These are phyloP conservation scores for Notarius quadriscutis DNA, from an alignment of 2,113 vertebrate genomes.

Conservation along the genomic window DNA sequence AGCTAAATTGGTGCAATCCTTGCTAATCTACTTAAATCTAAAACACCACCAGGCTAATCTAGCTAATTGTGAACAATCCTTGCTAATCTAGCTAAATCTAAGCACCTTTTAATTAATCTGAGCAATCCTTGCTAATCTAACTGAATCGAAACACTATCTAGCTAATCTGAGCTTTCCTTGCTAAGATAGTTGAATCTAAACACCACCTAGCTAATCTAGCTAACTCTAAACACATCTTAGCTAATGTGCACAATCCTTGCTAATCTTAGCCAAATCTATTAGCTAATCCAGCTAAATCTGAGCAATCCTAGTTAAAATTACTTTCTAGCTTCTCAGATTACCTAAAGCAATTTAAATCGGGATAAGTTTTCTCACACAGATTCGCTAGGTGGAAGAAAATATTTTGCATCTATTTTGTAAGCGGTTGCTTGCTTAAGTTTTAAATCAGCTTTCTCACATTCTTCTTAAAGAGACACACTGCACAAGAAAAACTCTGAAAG, in stretches of 20 bases:
- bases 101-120: too few species aligned
- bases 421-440: neutral
- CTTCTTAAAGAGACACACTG: neutral
- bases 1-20: too few species aligned
- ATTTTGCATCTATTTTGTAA: neutral
- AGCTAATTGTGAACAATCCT: too few species aligned
- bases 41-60: too few species aligned
- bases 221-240: neutral
- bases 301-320: neutral
- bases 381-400: neutral
- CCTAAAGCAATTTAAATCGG: neutral
- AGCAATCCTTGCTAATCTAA: too few species aligned
- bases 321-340: neutral
- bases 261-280: neutral
- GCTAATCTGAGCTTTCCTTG: neutral
- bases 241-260: neutral
- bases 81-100: too few species aligned
- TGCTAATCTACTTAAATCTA: too few species aligned
- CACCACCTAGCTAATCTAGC: neutral
- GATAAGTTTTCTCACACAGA: too few species aligned
- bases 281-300: neutral
- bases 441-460: neutral
- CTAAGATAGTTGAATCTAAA: too few species aligned
- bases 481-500: neutral
- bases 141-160: too few species aligned